Evolutionary conservation across 2,113 vertebrate species (phyloP).

Genomic region (Gallinago jamesoni): DNA sequence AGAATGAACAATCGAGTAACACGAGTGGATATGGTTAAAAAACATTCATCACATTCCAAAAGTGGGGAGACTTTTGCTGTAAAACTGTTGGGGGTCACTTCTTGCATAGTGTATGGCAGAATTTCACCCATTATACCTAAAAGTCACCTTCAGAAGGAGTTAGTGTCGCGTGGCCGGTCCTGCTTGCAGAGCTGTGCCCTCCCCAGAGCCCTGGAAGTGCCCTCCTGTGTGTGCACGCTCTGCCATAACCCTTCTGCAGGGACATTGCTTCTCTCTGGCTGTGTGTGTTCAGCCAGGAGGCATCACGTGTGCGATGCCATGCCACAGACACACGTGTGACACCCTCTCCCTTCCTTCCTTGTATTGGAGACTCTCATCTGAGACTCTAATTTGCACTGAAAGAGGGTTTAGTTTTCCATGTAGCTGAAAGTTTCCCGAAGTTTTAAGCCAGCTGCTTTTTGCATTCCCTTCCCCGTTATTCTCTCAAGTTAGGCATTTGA

Average conservation of each 20-base stretch:
- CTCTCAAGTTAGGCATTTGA: neutral
- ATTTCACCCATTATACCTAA: neutral
- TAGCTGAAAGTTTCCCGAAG: neutral
- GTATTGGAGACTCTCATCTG: neutral
- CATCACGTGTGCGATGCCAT: neutral
- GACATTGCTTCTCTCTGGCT: neutral
- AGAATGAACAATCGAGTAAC: neutral
- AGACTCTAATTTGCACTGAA: neutral
- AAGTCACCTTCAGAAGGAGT: neutral
- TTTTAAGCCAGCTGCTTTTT: neutral
- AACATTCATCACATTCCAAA: neutral
- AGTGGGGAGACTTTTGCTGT: neutral
- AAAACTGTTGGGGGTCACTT: neutral
- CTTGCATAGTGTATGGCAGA: neutral
- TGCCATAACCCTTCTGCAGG: neutral
- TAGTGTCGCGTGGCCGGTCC: accelerated
- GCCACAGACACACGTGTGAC: neutral
- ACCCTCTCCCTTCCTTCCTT: neutral
- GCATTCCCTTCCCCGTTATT: neutral
- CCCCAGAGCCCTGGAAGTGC: neutral
- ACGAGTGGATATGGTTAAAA: neutral
- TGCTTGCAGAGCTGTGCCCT: neutral
- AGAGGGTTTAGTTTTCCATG: neutral
- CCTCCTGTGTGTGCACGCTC: accelerated
- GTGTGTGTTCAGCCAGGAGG: neutral